A percentile compares a stretch with the other conserved stretches of the same genome.
Evolutionary conservation across 2,888 invertebrate genomes (phyloP).

Genomic region (Polydrusus cervinus): DNA sequence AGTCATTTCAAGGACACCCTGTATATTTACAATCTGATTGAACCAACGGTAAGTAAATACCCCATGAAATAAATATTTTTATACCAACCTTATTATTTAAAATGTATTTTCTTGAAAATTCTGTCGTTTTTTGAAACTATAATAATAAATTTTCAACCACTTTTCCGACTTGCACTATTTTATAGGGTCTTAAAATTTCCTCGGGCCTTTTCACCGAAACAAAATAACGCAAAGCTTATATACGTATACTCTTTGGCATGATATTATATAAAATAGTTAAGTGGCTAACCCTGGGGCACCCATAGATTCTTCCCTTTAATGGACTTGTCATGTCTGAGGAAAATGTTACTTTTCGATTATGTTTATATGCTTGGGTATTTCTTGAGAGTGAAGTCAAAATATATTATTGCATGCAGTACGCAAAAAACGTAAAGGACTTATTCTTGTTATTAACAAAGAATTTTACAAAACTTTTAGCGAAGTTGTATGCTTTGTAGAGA

Average conservation of each 20-base stretch:
- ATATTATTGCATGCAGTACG: background rate
- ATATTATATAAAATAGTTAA: conserved; percentile 52
- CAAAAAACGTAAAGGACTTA: background rate
- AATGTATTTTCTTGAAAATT: conserved; percentile 13
- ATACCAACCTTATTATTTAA: background rate
- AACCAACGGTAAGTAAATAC: too few species aligned
- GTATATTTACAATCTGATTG: too few species aligned
- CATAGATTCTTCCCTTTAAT: conserved; percentile 54
- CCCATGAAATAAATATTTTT: too few species aligned
- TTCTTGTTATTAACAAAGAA: too few species aligned
- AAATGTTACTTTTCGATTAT: conserved; percentile 53
- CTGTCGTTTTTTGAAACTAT: background rate
- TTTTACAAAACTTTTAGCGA: too few species aligned
- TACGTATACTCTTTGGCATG: conserved; percentile 35
- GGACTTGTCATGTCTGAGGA: conserved; percentile 56
- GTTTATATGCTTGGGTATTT: background rate
- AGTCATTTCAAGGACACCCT: too few species aligned
- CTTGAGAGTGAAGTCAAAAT: background rate
- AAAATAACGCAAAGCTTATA: conserved; percentile 41
- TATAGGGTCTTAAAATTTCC: conserved; percentile 36
- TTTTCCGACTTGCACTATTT: conserved; percentile 20
- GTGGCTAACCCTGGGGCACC: conserved; percentile 46
- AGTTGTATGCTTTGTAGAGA: too few species aligned
- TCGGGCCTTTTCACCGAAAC: conserved; percentile 37
- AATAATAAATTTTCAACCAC: conserved; percentile 17